Conservation (phyloP, 2,888 invertebrate species). For the Coleophora deauratella region DNA sequence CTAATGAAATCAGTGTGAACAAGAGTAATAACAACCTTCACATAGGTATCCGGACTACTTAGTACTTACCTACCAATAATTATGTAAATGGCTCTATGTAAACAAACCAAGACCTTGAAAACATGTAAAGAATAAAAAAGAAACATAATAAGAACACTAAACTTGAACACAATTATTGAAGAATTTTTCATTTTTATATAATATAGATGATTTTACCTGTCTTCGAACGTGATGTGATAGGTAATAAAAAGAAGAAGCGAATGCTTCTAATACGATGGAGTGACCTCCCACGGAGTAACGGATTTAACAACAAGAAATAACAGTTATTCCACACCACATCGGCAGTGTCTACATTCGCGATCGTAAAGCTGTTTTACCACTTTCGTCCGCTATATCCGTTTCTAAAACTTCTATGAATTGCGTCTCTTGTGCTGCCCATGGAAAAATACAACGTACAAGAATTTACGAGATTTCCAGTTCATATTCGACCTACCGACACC, state of each 20-base stretch:
- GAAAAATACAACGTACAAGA: slow-evolving; percentile 9
- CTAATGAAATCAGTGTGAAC: too few relatives aligned
- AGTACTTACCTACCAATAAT: too few relatives aligned
- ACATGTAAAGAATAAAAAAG: too few relatives aligned
- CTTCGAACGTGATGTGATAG: slow-evolving; percentile 6
- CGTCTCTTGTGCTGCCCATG: slow-evolving; percentile 9
- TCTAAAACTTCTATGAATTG: slow-evolving; percentile 20
- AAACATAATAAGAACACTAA: too few relatives aligned
- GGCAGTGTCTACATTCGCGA: slow-evolving; percentile 25
- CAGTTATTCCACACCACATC: slow-evolving; percentile 5
- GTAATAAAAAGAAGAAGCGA: neutral
- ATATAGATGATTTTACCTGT: slow-evolving; percentile 20
- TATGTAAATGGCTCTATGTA: too few relatives aligned
- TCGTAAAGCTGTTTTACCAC: slow-evolving; percentile 44
- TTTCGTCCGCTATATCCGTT: slow-evolving; percentile 29
- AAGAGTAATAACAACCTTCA: too few relatives aligned
- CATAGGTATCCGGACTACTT: too few relatives aligned
- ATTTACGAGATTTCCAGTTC: neutral
- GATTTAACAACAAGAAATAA: slow-evolving; percentile 31
- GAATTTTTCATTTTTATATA: too few relatives aligned
- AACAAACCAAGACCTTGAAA: too few relatives aligned
- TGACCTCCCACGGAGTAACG: slow-evolving; percentile 45
- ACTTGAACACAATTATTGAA: too few relatives aligned
- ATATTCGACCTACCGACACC: slow-evolving; percentile 1
- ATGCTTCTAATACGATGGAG: neutral